Evolutionary conservation across 2,888 invertebrate species (phyloP).

Genomic region (Polylopha cassiicola): DNA sequence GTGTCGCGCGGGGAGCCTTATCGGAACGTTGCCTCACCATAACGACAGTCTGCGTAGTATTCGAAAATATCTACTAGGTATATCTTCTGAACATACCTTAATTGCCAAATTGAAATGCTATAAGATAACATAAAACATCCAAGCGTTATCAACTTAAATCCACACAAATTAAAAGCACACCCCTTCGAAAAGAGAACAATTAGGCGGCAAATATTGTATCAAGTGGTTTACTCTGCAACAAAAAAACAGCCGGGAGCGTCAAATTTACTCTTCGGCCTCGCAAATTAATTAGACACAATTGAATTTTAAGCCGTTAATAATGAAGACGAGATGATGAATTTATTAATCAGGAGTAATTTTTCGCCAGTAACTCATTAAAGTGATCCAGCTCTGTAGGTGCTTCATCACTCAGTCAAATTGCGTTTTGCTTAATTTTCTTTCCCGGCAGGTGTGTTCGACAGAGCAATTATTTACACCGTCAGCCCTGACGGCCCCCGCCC

Average conservation of each 20-base stretch:
- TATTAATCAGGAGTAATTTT: constrained; percentile 64
- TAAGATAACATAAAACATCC: too few relatives aligned
- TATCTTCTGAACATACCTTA: too few relatives aligned
- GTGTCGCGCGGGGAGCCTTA: constrained; percentile 46
- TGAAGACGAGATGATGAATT: constrained; percentile 54
- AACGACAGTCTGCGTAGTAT: constrained; percentile 22
- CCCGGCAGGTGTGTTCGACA: constrained; percentile 77
- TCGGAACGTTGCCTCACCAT: constrained; percentile 38
- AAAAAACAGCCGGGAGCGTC: too few relatives aligned
- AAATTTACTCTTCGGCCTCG: constrained; percentile 1
- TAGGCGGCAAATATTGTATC: too few relatives aligned
- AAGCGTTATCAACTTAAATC: too few relatives aligned
- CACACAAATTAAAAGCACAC: too few relatives aligned
- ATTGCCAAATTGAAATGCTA: too few relatives aligned
- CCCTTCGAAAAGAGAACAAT: neutral
- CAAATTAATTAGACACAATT: constrained; percentile 11
- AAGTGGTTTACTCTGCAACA: too few relatives aligned
- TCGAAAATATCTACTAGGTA: too few relatives aligned
- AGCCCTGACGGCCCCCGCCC: constrained; percentile 63
- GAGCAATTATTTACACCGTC: constrained; percentile 76
- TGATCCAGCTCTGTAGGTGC: constrained; percentile 68
- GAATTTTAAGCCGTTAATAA: constrained; percentile 42
- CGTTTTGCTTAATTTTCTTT: constrained; percentile 77
- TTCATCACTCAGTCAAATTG: constrained; percentile 77
- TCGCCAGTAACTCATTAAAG: constrained; percentile 71